Percentiles rank a stretch among this genome's conserved stretches.
Evolutionary conservation across 2,888 invertebrate genomes (phyloP).

Genomic region (Drosophila demipolita): DNA sequence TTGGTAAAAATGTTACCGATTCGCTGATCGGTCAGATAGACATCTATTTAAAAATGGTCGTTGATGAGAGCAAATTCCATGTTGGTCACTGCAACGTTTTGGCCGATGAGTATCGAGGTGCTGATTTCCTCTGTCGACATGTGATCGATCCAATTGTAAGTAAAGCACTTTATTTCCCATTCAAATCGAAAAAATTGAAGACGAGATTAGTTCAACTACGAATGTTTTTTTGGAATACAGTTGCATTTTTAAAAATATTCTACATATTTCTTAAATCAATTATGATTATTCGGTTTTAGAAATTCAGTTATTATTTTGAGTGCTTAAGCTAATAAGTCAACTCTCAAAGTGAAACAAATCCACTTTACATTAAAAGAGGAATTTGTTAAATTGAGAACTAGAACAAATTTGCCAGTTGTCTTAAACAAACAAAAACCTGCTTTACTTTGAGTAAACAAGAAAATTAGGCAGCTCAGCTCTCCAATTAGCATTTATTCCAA

Average conservation of each 20-base stretch:
- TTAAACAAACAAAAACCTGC: neutral
- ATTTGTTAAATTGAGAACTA: neutral
- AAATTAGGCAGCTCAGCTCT: neutral
- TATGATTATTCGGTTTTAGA: neutral
- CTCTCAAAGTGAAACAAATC: too few species aligned
- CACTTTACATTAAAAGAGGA: neutral
- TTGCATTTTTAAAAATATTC: neutral
- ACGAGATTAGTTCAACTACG: too few species aligned
- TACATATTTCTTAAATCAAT: neutral
- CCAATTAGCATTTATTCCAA: neutral
- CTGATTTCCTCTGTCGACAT: slow-evolving; percentile 11
- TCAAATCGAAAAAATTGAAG: neutral
- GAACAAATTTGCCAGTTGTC: neutral
- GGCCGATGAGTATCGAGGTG: slow-evolving; percentile 6
- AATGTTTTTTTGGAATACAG: neutral
- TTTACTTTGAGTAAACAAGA: neutral
- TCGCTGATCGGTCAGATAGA: neutral
- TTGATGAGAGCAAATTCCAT: neutral
- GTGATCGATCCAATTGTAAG: slow-evolving; percentile 43
- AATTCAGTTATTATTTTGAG: neutral
- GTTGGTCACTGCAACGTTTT: slow-evolving; percentile 22
- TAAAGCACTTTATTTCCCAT: neutral
- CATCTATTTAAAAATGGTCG: slow-evolving; percentile 3
- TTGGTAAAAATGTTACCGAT: slow-evolving; percentile 23
- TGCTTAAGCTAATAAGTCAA: neutral